These are phyloP conservation scores for Cylindroiulus punctatus DNA, from an alignment of 2,888 invertebrate genomes.

Conservation along the genomic window DNA sequence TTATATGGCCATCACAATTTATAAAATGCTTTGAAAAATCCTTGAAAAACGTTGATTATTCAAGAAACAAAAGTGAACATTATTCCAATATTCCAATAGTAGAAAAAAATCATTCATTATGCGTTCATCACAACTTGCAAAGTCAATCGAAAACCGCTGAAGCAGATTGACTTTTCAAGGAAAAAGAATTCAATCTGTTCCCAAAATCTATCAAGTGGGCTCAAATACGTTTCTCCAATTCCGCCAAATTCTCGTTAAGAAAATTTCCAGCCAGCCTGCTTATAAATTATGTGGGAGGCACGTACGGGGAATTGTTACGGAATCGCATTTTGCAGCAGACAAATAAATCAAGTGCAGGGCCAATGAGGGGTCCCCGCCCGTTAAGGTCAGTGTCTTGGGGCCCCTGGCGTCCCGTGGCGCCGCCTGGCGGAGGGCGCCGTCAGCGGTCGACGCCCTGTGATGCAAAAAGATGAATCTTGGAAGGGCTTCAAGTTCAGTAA, in stretches of 20 bases:
- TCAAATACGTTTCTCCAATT: not conserved
- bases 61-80: no score
- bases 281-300: not conserved
- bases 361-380: not conserved
- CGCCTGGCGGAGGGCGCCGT: not conserved
- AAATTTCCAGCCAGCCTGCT: not conserved
- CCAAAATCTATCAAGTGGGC: not conserved
- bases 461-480: not conserved
- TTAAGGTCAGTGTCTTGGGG: constrained; percentile 4
- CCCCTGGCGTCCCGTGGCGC: not conserved
- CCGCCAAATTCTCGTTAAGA: not conserved
- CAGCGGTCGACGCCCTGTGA: not conserved
- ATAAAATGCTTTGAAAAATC: no score
- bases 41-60: no score
- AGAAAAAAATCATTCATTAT: no score
- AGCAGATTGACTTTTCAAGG: not conserved
- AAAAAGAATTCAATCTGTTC: not conserved
- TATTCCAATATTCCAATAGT: no score
- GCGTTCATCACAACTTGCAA: no score
- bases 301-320: not conserved
- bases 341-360: constrained; percentile 26
- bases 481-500: constrained; percentile 12
- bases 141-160: no score
- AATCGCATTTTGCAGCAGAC: not conserved
- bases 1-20: no score